A percentile compares a stretch with the other conserved stretches of the same genome.
These are phyloP conservation scores for Anoplopoma fimbria DNA, from an alignment of 2,113 vertebrate species.

Conservation along the genomic window DNA sequence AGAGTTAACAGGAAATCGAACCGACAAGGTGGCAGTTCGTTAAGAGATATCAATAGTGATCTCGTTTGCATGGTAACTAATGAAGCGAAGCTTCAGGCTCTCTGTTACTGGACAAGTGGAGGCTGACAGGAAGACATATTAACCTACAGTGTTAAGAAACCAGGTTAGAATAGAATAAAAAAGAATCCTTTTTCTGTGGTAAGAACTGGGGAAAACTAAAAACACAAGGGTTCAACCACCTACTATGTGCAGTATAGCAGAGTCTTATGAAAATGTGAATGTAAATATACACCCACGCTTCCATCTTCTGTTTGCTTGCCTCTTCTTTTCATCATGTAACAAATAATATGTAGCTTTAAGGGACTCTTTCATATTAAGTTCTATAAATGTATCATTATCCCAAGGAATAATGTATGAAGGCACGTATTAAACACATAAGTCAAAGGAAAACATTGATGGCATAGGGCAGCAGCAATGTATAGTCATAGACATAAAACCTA, in stretches of 20 bases:
- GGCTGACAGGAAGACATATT: constrained; percentile 58
- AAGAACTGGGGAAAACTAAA: not conserved
- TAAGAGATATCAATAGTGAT: constrained; percentile 75
- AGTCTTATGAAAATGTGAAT: no score
- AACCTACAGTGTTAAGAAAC: constrained; percentile 27
- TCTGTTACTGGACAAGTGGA: constrained; percentile 68
- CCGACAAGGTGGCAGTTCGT: constrained; percentile 71
- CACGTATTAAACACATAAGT: not conserved
- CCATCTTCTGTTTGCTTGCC: not conserved
- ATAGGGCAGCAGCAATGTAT: not conserved
- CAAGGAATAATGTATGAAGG: not conserved
- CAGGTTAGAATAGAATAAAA: not conserved
- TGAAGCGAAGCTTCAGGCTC: constrained; percentile 54
- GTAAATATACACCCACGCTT: not conserved
- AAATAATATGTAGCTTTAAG: not conserved
- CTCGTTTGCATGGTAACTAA: constrained; percentile 74
- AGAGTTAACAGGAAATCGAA: constrained; percentile 77
- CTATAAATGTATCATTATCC: not conserved
- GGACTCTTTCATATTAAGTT: not conserved
- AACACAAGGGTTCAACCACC: not conserved
- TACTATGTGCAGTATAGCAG: not conserved
- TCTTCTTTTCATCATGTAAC: not conserved
- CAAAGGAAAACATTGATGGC: not conserved
- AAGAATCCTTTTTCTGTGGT: not conserved
- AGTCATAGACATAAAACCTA: not conserved